A percentile compares a stretch with the other conserved stretches of the same genome.
Conservation (phyloP, 2,113 vertebrate genomes). For the Chunga burmeisteri region DNA sequence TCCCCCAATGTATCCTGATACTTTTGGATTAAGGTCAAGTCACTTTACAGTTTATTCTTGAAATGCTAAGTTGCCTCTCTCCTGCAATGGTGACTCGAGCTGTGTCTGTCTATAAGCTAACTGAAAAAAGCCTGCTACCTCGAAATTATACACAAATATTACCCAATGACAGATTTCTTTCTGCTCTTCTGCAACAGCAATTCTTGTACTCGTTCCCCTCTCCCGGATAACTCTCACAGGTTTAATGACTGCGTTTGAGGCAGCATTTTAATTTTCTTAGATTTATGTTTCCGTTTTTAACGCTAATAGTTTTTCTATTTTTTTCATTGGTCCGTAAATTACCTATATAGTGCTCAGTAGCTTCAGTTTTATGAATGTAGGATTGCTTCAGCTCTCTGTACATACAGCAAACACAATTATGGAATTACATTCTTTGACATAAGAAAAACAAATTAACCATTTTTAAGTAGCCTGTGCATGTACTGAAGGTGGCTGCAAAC, state of each 20-base stretch:
- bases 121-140: not conserved
- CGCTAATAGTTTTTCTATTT: not conserved
- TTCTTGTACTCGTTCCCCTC: not conserved
- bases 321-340: not conserved
- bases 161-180: not conserved
- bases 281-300: not conserved
- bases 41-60: conserved; percentile 39
- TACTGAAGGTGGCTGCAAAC: not conserved
- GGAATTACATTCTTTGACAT: not conserved
- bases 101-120: not conserved
- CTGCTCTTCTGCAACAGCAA: not conserved
- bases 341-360: not conserved
- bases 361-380: not conserved
- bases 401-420: not conserved
- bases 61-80: conserved; percentile 28
- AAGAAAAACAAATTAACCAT: not conserved
- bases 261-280: not conserved
- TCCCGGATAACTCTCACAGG: not conserved
- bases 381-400: not conserved
- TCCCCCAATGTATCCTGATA: not conserved
- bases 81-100: not conserved
- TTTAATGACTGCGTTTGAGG: not conserved
- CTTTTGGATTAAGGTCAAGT: conserved; percentile 17
- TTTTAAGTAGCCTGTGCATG: not conserved
- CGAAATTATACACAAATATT: not conserved